These are phyloP conservation scores for Melanotaenia parkinsoni DNA, from an alignment of 2,797 vertebrate genomes.

Conservation along the genomic window DNA sequence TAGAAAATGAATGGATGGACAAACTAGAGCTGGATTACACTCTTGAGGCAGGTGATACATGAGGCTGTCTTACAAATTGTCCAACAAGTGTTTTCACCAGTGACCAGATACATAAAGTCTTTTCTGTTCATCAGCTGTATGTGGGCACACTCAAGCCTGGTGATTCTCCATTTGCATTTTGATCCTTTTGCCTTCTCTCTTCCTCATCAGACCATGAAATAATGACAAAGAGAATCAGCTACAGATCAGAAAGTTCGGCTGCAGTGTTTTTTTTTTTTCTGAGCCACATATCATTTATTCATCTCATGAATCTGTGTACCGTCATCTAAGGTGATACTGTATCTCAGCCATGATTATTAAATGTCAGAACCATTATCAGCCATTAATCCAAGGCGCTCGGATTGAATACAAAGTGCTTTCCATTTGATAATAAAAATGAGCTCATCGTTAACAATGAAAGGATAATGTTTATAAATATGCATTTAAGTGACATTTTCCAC, in stretches of 20 bases:
- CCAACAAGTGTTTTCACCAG: not conserved
- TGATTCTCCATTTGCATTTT: slow-evolving; percentile 21
- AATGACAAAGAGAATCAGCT: not conserved
- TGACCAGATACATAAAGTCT: not conserved
- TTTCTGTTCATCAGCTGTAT: not conserved
- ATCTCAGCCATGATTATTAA: not conserved
- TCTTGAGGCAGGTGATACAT: slow-evolving; percentile 7
- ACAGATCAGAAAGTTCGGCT: slow-evolving; percentile 6
- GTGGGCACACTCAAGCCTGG: not conserved
- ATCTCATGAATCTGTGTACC: not conserved
- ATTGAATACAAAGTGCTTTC: not conserved
- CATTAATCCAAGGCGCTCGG: not conserved
- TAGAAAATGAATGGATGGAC: not conserved
- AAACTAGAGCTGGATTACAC: not conserved
- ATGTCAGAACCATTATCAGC: slow-evolving; percentile 18
- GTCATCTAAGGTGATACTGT: not conserved
- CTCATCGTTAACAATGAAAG: not conserved
- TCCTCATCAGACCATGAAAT: slow-evolving; percentile 17
- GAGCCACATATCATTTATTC: not conserved
- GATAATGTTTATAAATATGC: not conserved
- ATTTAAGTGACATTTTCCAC: slow-evolving; percentile 2
- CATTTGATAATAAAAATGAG: not conserved
- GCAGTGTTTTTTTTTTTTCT: too few relatives aligned
- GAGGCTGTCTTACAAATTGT: not conserved
- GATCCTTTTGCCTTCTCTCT: slow-evolving; percentile 5